Conservation (phyloP, 2,113 vertebrate genomes). For the Cyprinodon variegatus region DNA sequence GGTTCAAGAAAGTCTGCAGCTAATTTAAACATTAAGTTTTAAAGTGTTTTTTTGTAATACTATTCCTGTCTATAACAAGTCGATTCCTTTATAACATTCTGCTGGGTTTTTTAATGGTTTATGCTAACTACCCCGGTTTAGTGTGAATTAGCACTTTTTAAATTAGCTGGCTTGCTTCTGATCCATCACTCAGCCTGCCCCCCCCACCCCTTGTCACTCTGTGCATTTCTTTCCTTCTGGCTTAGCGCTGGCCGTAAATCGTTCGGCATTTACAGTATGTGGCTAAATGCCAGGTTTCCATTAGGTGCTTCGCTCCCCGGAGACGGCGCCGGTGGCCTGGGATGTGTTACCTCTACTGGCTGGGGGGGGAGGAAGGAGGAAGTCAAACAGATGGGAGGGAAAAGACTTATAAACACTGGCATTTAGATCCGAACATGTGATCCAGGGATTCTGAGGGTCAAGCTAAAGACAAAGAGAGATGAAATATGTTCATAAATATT, state of each 20-base stretch:
- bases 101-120: too few relatives aligned
- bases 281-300: conserved; percentile 77
- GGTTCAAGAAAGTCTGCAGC: too few relatives aligned
- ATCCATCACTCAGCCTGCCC: conserved; percentile 47
- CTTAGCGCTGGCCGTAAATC: conserved; percentile 65
- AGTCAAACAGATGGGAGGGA: conserved; percentile 16
- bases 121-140: too few relatives aligned
- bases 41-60: too few relatives aligned
- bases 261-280: conserved; percentile 74
- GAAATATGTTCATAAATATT: background rate
- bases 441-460: conserved; percentile 35
- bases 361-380: conserved; percentile 21
- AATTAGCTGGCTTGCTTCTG: conserved; percentile 33
- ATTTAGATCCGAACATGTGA: conserved; percentile 37
- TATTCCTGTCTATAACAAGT: too few relatives aligned
- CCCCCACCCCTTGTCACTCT: background rate
- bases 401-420: conserved; percentile 3
- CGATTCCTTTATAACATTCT: too few relatives aligned
- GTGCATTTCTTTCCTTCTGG: conserved; percentile 11
- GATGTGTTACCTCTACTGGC: conserved; percentile 67
- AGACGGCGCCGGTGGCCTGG: conserved; percentile 70
- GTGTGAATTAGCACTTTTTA: conserved; percentile 23
- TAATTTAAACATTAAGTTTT: too few relatives aligned
- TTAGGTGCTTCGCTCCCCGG: conserved; percentile 73
- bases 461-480: conserved; percentile 27